Evolutionary conservation across 2,888 invertebrate genomes (phyloP).

Genomic region (Daptonema setosum): DNA sequence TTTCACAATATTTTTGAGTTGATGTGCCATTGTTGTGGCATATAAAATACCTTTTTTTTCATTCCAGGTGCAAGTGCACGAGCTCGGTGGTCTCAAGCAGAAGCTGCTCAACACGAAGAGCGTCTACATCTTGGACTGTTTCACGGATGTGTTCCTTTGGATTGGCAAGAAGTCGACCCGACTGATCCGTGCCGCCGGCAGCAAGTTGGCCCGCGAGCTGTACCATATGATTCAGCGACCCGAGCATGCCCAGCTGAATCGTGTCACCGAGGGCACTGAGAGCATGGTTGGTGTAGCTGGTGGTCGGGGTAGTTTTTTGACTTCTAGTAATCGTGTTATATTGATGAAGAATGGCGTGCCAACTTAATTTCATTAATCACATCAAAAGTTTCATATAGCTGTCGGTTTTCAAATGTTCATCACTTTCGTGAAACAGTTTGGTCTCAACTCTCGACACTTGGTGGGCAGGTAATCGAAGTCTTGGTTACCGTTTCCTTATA

Average conservation of each 20-base stretch:
- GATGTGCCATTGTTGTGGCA: neutral
- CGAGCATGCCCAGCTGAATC: constrained; percentile 58
- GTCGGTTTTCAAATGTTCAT: no score
- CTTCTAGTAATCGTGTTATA: no score
- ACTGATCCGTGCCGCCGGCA: constrained; percentile 63
- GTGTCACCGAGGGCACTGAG: neutral
- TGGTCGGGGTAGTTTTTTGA: no score
- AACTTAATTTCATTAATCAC: no score
- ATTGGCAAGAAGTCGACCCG: constrained; percentile 92
- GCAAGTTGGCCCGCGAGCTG: constrained; percentile 84
- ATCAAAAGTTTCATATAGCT: no score
- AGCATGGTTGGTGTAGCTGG: constrained; percentile 6
- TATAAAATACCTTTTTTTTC: constrained; percentile 1
- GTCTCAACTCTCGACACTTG: no score
- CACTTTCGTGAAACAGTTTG: no score
- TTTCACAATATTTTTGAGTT: neutral
- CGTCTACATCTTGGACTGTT: constrained; percentile 87
- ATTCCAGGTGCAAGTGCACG: constrained; percentile 12
- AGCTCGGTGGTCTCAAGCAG: constrained; percentile 44
- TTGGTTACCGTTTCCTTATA: no score
- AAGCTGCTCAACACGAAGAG: constrained; percentile 61
- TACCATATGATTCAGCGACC: constrained; percentile 72
- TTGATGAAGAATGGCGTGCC: no score
- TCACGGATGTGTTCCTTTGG: constrained; percentile 39
- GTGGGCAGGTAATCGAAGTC: no score